These are phyloP conservation scores for Ptychobarbus kaznakovi DNA, from an alignment of 2,797 vertebrate species.

Conservation along the genomic window DNA sequence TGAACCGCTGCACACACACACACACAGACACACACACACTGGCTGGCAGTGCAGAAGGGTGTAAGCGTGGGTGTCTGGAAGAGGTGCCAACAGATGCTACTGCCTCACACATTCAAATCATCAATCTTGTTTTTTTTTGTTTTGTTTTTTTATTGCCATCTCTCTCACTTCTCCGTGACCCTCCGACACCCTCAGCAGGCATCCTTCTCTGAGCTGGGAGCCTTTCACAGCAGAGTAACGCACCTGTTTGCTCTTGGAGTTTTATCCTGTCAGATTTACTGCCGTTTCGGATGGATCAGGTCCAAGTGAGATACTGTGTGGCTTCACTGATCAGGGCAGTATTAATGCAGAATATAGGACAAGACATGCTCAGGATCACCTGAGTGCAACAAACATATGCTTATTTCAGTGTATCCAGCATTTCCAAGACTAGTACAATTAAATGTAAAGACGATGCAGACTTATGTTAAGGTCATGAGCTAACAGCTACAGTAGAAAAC, in stretches of 20 bases:
- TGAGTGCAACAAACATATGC: neutral
- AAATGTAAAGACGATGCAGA: neutral
- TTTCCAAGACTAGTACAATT: no score
- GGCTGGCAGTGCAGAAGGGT: slow-evolving; percentile 53
- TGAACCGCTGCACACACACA: slow-evolving; percentile 32
- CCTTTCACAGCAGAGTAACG: slow-evolving; percentile 46
- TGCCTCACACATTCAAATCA: slow-evolving; percentile 52
- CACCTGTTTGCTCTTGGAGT: slow-evolving; percentile 55
- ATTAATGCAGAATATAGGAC: slow-evolving; percentile 33
- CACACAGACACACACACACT: neutral
- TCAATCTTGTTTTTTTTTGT: slow-evolving; percentile 62
- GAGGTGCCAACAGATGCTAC: slow-evolving; percentile 55
- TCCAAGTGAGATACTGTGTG: slow-evolving; percentile 17
- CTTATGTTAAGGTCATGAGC: neutral
- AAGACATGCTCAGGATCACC: neutral
- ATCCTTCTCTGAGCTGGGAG: slow-evolving; percentile 43
- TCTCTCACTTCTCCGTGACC: slow-evolving; percentile 28
- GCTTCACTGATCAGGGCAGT: slow-evolving; percentile 12
- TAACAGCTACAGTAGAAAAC: neutral
- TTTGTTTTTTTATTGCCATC: slow-evolving; percentile 55
- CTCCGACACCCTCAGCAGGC: slow-evolving; percentile 49
- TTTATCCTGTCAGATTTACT: slow-evolving; percentile 49
- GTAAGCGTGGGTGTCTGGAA: slow-evolving; percentile 54
- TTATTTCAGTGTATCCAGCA: neutral
- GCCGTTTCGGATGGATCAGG: slow-evolving; percentile 31